phyloP scores from a whole-genome alignment of 2,113 vertebrate species.

The Opisthocomus hoazin region DNA sequence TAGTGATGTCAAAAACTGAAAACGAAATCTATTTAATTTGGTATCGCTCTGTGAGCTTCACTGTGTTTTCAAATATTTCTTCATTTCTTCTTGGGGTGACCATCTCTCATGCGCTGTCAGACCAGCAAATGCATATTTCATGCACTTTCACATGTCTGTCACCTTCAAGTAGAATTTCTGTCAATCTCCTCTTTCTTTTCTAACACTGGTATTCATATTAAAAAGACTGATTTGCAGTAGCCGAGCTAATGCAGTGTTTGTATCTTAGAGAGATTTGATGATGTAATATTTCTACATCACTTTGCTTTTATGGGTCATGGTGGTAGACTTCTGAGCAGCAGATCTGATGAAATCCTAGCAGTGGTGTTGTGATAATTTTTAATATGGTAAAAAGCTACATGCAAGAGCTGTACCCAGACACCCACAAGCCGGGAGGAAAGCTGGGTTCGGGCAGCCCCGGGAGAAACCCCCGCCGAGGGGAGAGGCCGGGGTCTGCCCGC shows the following conservation, averaged over 20 bases:
- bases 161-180: background rate
- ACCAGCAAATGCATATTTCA: background rate
- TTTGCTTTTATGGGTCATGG: background rate
- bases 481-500: background rate
- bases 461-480: too few relatives aligned
- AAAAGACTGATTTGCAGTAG: background rate
- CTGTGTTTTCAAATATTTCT: background rate
- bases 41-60: background rate
- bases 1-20: conserved; percentile 4
- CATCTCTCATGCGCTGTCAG: background rate
- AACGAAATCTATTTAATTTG: background rate
- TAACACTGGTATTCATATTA: background rate
- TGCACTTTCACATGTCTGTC: background rate
- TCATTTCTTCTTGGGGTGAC: background rate
- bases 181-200: background rate
- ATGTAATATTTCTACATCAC: background rate
- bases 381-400: background rate
- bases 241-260: background rate
- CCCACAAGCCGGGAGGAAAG: background rate
- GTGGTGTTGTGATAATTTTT: background rate
- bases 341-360: background rate
- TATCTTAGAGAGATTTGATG: background rate
- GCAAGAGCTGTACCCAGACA: background rate
- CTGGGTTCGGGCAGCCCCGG: rapidly evolving
- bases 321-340: background rate